These are phyloP conservation scores for Lobophora halterata DNA, from an alignment of 2,888 invertebrate genomes.

Conservation along the genomic window DNA sequence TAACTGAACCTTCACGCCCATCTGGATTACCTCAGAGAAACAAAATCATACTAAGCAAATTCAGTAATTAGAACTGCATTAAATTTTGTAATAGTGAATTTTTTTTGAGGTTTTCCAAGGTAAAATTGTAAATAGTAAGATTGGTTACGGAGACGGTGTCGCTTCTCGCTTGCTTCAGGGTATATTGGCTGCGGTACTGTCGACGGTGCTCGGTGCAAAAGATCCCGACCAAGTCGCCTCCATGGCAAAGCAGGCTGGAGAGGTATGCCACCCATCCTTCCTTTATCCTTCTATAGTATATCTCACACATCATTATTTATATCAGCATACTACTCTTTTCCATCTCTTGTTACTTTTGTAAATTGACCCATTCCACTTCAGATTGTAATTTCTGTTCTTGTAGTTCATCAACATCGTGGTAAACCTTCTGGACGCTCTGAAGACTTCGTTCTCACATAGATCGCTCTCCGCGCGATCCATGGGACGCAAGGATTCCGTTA, in stretches of 20 bases:
- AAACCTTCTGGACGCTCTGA: slow-evolving; percentile 93
- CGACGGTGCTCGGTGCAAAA: slow-evolving; percentile 94
- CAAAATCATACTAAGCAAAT: too few relatives aligned
- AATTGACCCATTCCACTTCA: neutral
- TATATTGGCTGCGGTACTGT: slow-evolving; percentile 95
- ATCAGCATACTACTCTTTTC: slow-evolving; percentile 11
- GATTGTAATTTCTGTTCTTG: slow-evolving; percentile 8
- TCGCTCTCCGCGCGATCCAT: slow-evolving; percentile 91
- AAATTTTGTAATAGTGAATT: neutral
- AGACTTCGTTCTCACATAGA: slow-evolving; percentile 95
- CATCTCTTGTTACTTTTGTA: slow-evolving; percentile 1
- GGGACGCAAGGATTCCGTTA: slow-evolving; percentile 93
- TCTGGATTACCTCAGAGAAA: slow-evolving; percentile 58
- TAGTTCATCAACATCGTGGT: slow-evolving; percentile 96
- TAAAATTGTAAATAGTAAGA: slow-evolving; percentile 72
- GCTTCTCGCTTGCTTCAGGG: slow-evolving; percentile 88
- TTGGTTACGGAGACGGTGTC: slow-evolving; percentile 77
- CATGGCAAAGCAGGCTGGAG: slow-evolving; percentile 97
- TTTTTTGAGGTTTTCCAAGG: slow-evolving; percentile 57
- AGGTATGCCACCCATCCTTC: slow-evolving; percentile 87
- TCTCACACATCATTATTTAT: slow-evolving; percentile 15
- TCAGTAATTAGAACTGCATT: neutral
- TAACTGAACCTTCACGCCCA: slow-evolving; percentile 58
- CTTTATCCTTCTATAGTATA: slow-evolving; percentile 53
- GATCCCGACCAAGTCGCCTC: slow-evolving; percentile 95